Evolutionary conservation across 2,113 vertebrate species (phyloP).

Genomic region (Centropus bengalensis): DNA sequence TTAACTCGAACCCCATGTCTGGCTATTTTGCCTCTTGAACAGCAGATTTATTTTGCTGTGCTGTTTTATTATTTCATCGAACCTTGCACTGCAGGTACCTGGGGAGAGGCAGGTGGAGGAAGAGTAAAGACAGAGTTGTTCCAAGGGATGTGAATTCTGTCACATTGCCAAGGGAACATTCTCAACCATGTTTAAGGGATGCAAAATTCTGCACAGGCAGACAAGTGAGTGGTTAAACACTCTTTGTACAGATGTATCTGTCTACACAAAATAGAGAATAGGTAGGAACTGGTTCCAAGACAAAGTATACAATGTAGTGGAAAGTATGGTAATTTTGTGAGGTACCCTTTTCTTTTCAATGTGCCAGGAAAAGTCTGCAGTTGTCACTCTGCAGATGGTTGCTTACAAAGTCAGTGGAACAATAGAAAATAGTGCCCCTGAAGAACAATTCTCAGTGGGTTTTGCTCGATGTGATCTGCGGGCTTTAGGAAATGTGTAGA

Average conservation of each 20-base stretch:
- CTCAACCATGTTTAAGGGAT: neutral
- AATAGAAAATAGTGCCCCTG: neutral
- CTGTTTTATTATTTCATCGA: neutral
- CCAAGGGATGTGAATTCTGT: neutral
- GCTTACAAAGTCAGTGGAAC: neutral
- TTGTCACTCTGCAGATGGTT: neutral
- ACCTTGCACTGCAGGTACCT: neutral
- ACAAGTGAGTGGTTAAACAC: neutral
- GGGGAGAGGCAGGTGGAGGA: neutral
- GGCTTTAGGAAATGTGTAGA: neutral
- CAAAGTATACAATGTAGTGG: neutral
- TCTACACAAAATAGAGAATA: neutral
- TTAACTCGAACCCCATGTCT: neutral
- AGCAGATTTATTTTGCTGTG: neutral
- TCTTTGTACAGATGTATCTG: neutral
- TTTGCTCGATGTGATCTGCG: neutral
- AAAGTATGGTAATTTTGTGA: neutral
- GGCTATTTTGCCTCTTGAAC: neutral
- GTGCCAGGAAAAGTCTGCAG: neutral
- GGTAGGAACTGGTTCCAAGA: neutral
- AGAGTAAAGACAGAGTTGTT: neutral
- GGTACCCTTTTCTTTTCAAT: neutral
- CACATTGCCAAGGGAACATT: too few species aligned
- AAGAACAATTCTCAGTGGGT: neutral
- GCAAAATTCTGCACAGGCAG: neutral